Conservation (phyloP, 2,888 invertebrate species). For the Altica lythri region DNA sequence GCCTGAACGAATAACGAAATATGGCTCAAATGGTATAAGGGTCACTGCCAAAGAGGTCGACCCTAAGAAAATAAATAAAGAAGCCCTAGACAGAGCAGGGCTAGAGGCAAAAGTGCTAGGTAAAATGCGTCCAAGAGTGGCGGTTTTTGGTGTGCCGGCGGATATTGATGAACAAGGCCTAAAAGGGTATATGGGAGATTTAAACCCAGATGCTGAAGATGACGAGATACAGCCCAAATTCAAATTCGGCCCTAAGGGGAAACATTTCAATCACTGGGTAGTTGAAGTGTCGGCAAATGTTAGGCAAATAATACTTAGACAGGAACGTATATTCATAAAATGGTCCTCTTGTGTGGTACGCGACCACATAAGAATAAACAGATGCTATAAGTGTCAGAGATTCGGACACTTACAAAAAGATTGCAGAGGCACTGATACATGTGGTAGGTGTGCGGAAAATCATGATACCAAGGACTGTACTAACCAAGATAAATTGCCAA, state of each 20-base stretch:
- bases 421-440: background rate
- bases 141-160: background rate
- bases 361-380: background rate
- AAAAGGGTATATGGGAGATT: background rate
- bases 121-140: background rate
- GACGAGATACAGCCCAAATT: background rate
- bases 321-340: no score
- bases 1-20: background rate
- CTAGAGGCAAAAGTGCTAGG: background rate
- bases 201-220: background rate
- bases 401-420: background rate
- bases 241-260: background rate
- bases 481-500: background rate
- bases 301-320: background rate
- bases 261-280: conserved; percentile 4
- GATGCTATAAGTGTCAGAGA: conserved; percentile 4
- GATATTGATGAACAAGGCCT: no score
- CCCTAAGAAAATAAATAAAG: background rate
- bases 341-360: background rate
- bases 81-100: background rate
- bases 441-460: background rate
- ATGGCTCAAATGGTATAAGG: background rate
- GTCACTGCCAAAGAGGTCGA: background rate
- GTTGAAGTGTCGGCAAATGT: background rate
- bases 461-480: background rate